These are phyloP conservation scores for Brachionus rotundiformis DNA, from an alignment of 1,140 invertebrate species.

Conservation along the genomic window DNA sequence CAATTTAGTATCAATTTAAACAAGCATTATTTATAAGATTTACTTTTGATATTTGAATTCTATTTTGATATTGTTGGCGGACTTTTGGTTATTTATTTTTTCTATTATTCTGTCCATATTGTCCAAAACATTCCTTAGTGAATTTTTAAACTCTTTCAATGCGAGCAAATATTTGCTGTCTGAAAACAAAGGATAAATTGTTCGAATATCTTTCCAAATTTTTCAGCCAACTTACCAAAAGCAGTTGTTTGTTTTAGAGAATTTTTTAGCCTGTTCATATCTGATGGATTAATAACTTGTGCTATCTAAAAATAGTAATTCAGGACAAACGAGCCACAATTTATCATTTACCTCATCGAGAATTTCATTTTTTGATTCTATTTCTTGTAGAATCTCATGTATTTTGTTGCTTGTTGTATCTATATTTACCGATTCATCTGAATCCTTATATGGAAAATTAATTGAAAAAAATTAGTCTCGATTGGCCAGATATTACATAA, in stretches of 20 bases:
- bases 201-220: neutral
- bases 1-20: too few species aligned
- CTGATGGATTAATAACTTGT: neutral
- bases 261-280: slow-evolving; percentile 22
- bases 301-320: neutral
- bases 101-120: slow-evolving; percentile 9
- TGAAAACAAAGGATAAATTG: neutral
- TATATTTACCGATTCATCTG: neutral
- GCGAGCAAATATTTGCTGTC: slow-evolving; percentile 4
- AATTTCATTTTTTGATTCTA: slow-evolving; percentile 14
- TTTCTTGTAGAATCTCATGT: slow-evolving; percentile 12
- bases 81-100: neutral
- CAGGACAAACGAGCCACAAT: too few species aligned
- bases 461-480: neutral
- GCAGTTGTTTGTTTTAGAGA: slow-evolving; percentile 6
- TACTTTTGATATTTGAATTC: slow-evolving; percentile 44
- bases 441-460: neutral
- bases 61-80: neutral
- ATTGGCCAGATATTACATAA: neutral
- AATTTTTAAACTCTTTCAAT: neutral
- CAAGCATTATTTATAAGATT: neutral
- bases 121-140: neutral
- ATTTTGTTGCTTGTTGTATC: neutral
- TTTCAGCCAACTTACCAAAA: neutral
- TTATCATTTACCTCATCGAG: neutral